phyloP scores from a whole-genome alignment of 1,140 invertebrate species.

The Zaprionus gabonicus region DNA sequence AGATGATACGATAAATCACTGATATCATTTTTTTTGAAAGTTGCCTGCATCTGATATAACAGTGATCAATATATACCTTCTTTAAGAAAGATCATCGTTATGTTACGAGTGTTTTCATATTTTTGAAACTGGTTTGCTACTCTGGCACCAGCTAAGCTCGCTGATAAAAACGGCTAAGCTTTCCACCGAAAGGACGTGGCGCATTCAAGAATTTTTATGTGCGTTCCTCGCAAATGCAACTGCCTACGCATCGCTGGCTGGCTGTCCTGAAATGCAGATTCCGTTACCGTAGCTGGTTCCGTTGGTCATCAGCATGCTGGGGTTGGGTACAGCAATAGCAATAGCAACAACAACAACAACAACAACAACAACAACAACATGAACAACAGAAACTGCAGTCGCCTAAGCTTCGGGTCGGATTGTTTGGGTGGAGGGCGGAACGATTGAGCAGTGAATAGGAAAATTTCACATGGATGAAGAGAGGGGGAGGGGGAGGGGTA shows the following conservation, averaged over 20 bases:
- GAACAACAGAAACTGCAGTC: slow-evolving; percentile 11
- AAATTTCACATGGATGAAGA: background rate
- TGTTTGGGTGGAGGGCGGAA: slow-evolving; percentile 5
- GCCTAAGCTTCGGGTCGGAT: slow-evolving; percentile 42
- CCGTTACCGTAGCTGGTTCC: slow-evolving; percentile 1
- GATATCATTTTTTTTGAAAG: too few species aligned
- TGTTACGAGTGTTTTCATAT: too few species aligned
- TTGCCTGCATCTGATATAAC: too few species aligned
- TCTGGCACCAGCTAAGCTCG: background rate
- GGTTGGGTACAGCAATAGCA: background rate
- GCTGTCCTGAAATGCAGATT: slow-evolving; percentile 1
- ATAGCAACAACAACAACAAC: background rate
- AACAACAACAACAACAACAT: slow-evolving; percentile 21
- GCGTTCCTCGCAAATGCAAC: slow-evolving; percentile 29
- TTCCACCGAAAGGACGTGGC: slow-evolving; percentile 68
- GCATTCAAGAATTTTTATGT: slow-evolving; percentile 56
- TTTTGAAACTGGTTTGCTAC: too few species aligned
- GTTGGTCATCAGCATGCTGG: background rate
- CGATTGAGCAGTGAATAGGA: slow-evolving; percentile 13
- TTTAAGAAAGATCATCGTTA: too few species aligned
- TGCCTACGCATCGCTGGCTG: slow-evolving; percentile 33
- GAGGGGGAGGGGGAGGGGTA: background rate
- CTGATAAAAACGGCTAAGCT: slow-evolving; percentile 30
- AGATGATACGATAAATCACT: too few species aligned
- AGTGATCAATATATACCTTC: too few species aligned